Evolutionary conservation across 2,797 vertebrate species (phyloP).

Genomic region (Cyprinodon diabolis): DNA sequence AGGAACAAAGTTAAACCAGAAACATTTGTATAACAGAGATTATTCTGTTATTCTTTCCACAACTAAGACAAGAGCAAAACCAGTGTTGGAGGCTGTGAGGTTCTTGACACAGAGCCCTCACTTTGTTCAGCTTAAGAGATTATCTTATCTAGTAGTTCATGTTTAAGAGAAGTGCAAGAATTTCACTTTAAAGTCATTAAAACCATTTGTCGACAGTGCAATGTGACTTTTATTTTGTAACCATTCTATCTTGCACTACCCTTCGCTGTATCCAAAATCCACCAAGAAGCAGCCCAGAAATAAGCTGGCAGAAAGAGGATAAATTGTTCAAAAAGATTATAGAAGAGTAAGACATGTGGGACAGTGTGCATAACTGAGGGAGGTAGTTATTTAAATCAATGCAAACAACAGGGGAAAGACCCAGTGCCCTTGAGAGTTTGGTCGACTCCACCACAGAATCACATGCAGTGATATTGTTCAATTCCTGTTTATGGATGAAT

Average conservation of each 20-base stretch:
- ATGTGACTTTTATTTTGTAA: background rate
- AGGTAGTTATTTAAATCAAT: constrained; percentile 73
- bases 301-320: background rate
- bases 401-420: constrained; percentile 55
- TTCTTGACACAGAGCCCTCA: background rate
- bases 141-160: constrained; percentile 5
- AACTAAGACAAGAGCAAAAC: constrained; percentile 7
- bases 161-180: background rate
- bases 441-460: constrained; percentile 27
- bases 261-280: background rate
- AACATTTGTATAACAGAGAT: background rate
- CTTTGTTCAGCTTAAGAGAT: background rate
- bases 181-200: background rate
- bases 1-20: background rate
- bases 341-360: constrained; percentile 8
- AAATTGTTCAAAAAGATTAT: constrained; percentile 2
- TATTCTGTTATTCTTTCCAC: background rate
- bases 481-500: background rate
- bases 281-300: constrained; percentile 1
- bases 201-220: background rate
- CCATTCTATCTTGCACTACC: background rate
- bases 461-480: constrained; percentile 23
- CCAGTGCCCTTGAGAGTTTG: constrained; percentile 69
- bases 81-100: background rate
- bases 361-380: constrained; percentile 42